Percentiles rank a stretch among this genome's conserved stretches.
phyloP scores from a whole-genome alignment of 2,888 invertebrate genomes.

The Kuschelorhynchus macadamiae region DNA sequence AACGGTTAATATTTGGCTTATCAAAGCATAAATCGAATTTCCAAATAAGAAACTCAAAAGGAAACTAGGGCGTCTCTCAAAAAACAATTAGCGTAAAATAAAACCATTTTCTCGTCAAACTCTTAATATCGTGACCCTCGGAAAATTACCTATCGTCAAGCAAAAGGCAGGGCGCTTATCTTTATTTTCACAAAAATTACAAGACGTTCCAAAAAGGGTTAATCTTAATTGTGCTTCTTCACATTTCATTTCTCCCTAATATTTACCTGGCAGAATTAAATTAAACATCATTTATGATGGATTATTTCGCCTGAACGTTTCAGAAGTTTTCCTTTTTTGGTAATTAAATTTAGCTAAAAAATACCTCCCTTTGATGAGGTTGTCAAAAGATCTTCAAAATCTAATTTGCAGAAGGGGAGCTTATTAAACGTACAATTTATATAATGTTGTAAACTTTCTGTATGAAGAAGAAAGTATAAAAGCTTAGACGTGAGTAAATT shows the following conservation, averaged over 20 bases:
- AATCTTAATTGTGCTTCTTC: constrained; percentile 42
- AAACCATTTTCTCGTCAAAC: not conserved
- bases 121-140: constrained; percentile 20
- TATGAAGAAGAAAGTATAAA: no score
- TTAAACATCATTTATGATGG: constrained; percentile 36
- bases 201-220: constrained; percentile 40
- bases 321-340: constrained; percentile 6
- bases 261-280: constrained; percentile 39
- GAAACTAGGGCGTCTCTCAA: not conserved
- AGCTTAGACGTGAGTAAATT: no score
- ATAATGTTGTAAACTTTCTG: no score
- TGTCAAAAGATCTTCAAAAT: no score
- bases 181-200: constrained; percentile 31
- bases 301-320: constrained; percentile 23
- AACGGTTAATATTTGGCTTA: constrained; percentile 10
- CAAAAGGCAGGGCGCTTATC: constrained; percentile 7
- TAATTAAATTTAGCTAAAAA: no score
- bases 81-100: constrained; percentile 10
- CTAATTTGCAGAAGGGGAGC: no score
- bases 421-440: no score
- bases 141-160: constrained; percentile 27
- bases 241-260: constrained; percentile 39
- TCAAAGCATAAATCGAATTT: no score
- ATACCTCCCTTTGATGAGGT: no score
- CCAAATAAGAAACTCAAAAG: no score